Evolutionary conservation across 2,797 vertebrate genomes (phyloP).

Genomic region (Gymnocypris eckloni): DNA sequence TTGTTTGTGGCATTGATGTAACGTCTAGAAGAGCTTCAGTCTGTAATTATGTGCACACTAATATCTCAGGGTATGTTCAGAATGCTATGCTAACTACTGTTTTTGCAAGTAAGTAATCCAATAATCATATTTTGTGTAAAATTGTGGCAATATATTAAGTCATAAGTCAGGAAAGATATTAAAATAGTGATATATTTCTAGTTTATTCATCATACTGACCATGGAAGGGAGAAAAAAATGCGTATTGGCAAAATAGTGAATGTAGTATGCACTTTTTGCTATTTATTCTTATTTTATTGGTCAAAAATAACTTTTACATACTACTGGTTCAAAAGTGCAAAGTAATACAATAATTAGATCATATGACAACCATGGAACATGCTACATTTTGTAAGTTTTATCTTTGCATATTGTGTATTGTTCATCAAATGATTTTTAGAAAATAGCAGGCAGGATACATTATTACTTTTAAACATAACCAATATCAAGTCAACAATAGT

Average conservation of each 20-base stretch:
- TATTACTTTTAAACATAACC: not conserved
- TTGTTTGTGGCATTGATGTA: conserved; percentile 66
- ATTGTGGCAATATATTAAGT: not conserved
- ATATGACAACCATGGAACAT: not conserved
- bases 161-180: not conserved
- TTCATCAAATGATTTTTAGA: not conserved
- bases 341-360: not conserved
- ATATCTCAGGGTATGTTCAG: conserved; percentile 1
- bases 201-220: not conserved
- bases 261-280: not conserved
- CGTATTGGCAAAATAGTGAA: not conserved
- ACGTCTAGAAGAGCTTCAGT: conserved; percentile 59
- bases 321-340: not conserved
- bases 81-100: not conserved
- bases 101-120: not conserved
- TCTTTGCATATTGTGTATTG: not conserved
- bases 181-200: not conserved
- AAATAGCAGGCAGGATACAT: not conserved
- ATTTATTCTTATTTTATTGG: not conserved
- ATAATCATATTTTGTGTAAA: not conserved
- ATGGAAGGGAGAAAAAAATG: not conserved
- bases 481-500: not conserved
- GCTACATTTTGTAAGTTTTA: not conserved
- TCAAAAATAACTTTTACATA: not conserved
- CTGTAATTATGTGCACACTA: conserved; percentile 56